Percentiles rank a stretch among this genome's conserved stretches.
phyloP scores from a whole-genome alignment of 2,888 invertebrate genomes.

The Hypolimnas misippus region DNA sequence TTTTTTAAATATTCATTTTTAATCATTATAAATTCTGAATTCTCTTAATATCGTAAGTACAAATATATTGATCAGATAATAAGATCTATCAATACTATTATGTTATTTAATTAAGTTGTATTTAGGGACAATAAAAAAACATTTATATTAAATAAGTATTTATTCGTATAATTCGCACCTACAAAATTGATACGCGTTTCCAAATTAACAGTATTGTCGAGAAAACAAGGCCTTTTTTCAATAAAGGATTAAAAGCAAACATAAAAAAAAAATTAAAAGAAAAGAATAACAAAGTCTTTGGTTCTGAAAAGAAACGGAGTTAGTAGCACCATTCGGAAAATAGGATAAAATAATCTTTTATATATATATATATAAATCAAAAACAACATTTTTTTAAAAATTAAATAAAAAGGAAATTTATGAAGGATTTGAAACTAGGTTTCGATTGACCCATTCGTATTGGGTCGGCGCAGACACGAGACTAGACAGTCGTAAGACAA shows the following conservation, averaged over 20 bases:
- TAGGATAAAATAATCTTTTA: slow-evolving; percentile 48
- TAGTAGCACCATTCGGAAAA: slow-evolving; percentile 76
- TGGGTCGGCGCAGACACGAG: slow-evolving; percentile 27
- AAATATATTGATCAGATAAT: no score
- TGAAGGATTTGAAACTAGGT: slow-evolving; percentile 46
- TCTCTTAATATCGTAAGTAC: no score
- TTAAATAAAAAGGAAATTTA: slow-evolving; percentile 39
- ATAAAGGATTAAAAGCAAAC: slow-evolving; percentile 53
- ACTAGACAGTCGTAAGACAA: slow-evolving; percentile 13
- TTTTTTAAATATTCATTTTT: no score
- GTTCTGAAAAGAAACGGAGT: slow-evolving; percentile 67
- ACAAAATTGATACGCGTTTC: slow-evolving; percentile 65
- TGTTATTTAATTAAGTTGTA: background rate
- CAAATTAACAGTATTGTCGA: slow-evolving; percentile 65
- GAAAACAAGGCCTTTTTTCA: slow-evolving; percentile 59
- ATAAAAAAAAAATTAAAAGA: slow-evolving; percentile 44
- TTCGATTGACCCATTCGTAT: slow-evolving; percentile 44
- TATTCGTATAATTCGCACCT: slow-evolving; percentile 66
- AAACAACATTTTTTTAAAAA: slow-evolving; percentile 47
- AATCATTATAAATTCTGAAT: no score
- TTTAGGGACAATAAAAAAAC: slow-evolving; percentile 51
- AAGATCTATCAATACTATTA: background rate
- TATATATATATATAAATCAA: slow-evolving; percentile 51
- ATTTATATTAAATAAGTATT: slow-evolving; percentile 80
- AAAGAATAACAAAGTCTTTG: slow-evolving; percentile 68